phyloP scores from a whole-genome alignment of 2,888 invertebrate species.

The Dryocosmus kuriphilus region DNA sequence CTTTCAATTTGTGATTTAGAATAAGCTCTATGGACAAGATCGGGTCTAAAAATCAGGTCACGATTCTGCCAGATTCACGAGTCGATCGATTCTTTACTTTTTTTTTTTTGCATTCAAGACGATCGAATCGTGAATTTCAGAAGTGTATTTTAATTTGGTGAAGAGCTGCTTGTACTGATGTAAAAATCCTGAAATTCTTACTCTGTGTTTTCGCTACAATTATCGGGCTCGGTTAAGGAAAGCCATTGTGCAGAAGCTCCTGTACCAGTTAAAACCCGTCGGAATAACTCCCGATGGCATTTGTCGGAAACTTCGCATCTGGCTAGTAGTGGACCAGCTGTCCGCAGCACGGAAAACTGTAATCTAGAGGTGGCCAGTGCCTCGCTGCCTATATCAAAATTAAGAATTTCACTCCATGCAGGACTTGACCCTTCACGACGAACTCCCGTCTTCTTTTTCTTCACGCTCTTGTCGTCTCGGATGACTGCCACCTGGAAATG shows the following conservation, averaged over 20 bases:
- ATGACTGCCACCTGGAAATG: conserved; percentile 72
- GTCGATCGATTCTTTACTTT: not conserved
- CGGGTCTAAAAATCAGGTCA: conserved; percentile 17
- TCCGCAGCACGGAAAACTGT: conserved; percentile 82
- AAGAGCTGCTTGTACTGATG: conserved; percentile 2
- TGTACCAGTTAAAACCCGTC: conserved; percentile 80
- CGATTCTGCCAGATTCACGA: not conserved
- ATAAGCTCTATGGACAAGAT: conserved; percentile 29
- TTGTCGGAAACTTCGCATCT: conserved; percentile 78
- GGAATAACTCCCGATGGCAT: conserved; percentile 79
- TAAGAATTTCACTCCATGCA: conserved; percentile 80
- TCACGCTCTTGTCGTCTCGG: conserved; percentile 77
- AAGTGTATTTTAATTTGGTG: not conserved
- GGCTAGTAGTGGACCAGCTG: conserved; percentile 81
- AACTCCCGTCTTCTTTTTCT: conserved; percentile 79
- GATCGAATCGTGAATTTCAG: not conserved
- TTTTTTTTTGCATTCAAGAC: not conserved
- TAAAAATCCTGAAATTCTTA: conserved; percentile 49
- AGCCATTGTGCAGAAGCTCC: conserved; percentile 82
- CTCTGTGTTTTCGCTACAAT: conserved; percentile 49
- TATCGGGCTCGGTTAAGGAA: conserved; percentile 78
- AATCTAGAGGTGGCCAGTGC: conserved; percentile 80
- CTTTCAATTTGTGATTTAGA: conserved; percentile 26
- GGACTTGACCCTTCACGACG: conserved; percentile 78
- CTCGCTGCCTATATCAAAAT: conserved; percentile 79